These are phyloP conservation scores for Dione juno DNA, from an alignment of 2,888 invertebrate species.

Conservation along the genomic window DNA sequence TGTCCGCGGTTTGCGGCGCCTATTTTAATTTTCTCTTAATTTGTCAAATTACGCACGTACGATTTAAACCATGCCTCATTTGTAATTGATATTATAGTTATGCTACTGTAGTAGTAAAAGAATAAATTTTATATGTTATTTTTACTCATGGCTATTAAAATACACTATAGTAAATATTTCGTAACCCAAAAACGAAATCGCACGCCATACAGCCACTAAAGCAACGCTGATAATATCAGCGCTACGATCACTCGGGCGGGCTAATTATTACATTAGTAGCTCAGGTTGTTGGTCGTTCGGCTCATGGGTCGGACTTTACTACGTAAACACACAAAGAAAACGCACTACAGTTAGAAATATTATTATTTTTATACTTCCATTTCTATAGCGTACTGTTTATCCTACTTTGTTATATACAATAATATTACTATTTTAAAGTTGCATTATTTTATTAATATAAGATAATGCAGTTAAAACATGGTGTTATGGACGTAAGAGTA, in stretches of 20 bases:
- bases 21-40: conserved; percentile 73
- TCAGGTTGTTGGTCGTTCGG: conserved; percentile 39
- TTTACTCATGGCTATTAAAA: conserved; percentile 24
- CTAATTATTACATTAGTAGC: conserved; percentile 65
- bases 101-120: conserved; percentile 27
- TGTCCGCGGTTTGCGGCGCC: conserved; percentile 71
- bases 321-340: conserved; percentile 5
- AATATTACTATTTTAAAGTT: too few relatives aligned
- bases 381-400: too few relatives aligned
- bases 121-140: conserved; percentile 19
- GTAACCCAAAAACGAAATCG: conserved; percentile 17
- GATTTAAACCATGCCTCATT: conserved; percentile 44
- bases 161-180: conserved; percentile 10
- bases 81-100: conserved; percentile 42
- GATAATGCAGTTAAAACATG: too few relatives aligned
- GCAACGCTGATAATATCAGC: conserved; percentile 53
- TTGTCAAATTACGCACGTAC: conserved; percentile 60
- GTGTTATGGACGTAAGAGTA: too few relatives aligned
- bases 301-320: conserved; percentile 16
- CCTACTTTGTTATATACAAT: too few relatives aligned
- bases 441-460: too few relatives aligned
- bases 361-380: background rate
- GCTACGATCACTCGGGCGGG: conserved; percentile 58
- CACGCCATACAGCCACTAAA: conserved; percentile 11
- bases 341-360: background rate